Percentiles rank a stretch among this genome's conserved stretches.
phyloP scores from a whole-genome alignment of 2,113 vertebrate genomes.

The Atherinomorus stipes region DNA sequence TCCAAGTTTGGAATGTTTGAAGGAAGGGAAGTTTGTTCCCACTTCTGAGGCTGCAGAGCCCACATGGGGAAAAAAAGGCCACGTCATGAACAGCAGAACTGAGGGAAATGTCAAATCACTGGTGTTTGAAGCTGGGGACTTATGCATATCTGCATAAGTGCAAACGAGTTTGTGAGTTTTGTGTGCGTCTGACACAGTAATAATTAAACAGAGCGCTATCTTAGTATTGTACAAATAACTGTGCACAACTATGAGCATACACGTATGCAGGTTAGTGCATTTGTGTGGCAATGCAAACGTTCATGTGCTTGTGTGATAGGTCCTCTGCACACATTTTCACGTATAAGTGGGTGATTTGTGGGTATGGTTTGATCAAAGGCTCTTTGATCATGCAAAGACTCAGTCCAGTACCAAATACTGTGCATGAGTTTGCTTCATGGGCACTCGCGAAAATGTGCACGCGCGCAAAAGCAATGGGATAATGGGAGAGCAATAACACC shows the following conservation, averaged over 20 bases:
- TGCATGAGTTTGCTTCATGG: slow-evolving; percentile 27
- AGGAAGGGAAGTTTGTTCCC: slow-evolving; percentile 60
- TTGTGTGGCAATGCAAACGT: background rate
- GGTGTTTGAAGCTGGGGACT: slow-evolving; percentile 65
- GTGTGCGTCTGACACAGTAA: slow-evolving; percentile 27
- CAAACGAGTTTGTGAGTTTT: slow-evolving; percentile 36
- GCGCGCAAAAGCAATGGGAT: slow-evolving; percentile 31
- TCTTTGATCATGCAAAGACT: slow-evolving; percentile 63
- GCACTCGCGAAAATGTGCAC: background rate
- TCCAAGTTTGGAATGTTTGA: slow-evolving; percentile 66
- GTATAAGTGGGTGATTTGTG: slow-evolving; percentile 59
- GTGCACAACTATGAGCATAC: background rate
- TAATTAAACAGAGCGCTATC: slow-evolving; percentile 14
- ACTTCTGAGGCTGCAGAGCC: slow-evolving; percentile 61
- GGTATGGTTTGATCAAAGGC: slow-evolving; percentile 74
- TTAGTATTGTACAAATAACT: slow-evolving; percentile 1
- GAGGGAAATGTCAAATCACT: slow-evolving; percentile 66
- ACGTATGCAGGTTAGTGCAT: background rate
- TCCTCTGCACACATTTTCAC: slow-evolving; percentile 35
- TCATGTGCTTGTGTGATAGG: slow-evolving; percentile 3
- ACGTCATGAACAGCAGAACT: slow-evolving; percentile 61
- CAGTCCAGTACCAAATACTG: slow-evolving; percentile 49
- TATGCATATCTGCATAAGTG: slow-evolving; percentile 40
- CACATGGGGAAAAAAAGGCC: slow-evolving; percentile 61
- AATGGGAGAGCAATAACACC: slow-evolving; percentile 62